A percentile compares a stretch with the other conserved stretches of the same genome.
phyloP scores from a whole-genome alignment of 1,140 invertebrate species.

The Lethrus apterus region DNA sequence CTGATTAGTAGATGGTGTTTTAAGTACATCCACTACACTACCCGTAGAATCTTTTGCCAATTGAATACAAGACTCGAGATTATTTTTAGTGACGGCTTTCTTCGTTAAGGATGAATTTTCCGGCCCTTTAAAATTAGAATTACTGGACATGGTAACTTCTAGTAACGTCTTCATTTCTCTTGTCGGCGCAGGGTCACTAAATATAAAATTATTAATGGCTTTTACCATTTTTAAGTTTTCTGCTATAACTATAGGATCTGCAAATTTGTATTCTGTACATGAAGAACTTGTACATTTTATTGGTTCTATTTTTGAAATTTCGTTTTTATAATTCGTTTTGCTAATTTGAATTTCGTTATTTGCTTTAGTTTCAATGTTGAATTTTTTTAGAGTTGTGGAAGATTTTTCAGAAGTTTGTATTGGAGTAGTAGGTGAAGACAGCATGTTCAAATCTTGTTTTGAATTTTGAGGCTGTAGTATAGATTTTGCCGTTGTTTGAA shows the following conservation, averaged over 20 bases:
- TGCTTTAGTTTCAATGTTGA: not conserved
- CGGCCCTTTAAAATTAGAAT: no score
- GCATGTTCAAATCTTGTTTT: no score
- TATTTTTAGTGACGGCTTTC: no score
- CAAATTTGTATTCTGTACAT: conserved; percentile 39
- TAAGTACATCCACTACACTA: conserved; percentile 37
- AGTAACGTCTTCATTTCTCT: not conserved
- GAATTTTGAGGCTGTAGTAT: no score
- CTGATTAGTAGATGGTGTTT: not conserved
- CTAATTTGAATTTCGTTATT: not conserved
- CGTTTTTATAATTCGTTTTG: not conserved
- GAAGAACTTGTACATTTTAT: conserved; percentile 30
- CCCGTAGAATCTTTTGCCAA: conserved; percentile 25
- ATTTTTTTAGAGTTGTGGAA: not conserved
- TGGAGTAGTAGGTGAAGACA: not conserved
- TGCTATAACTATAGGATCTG: conserved; percentile 32
- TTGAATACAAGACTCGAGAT: no score
- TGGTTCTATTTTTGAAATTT: conserved; percentile 9
- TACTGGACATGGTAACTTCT: no score
- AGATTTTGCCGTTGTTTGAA: conserved; percentile 22
- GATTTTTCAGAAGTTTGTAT: not conserved
- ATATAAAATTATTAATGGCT: conserved; percentile 48
- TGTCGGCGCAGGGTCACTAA: conserved; percentile 44
- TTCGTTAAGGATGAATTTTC: no score
- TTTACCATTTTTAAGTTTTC: conserved; percentile 32